phyloP scores from a whole-genome alignment of 1,140 invertebrate genomes.

The Bemisia tabaci region DNA sequence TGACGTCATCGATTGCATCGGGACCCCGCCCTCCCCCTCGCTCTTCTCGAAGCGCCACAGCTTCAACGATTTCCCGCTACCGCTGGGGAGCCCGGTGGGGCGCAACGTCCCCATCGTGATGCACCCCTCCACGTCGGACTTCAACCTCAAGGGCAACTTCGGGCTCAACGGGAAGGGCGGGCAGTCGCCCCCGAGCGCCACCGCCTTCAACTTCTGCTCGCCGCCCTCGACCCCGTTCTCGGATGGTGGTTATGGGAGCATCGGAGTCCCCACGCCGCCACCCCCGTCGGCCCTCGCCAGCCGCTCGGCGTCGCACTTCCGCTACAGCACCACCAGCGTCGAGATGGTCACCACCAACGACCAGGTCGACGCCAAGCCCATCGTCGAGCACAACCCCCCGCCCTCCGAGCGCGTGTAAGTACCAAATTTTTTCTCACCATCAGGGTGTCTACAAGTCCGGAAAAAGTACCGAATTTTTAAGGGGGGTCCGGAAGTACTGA shows the following conservation, averaged over 20 bases:
- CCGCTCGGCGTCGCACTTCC: not conserved
- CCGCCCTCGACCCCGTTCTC: not conserved
- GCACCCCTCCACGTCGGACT: not conserved
- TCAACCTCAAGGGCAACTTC: not conserved
- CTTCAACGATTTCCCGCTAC: not conserved
- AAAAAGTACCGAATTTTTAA: no score
- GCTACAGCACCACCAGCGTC: not conserved
- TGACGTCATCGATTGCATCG: not conserved
- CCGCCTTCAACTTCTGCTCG: not conserved
- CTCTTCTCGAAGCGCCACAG: not conserved
- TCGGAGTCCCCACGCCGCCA: not conserved
- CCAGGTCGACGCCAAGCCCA: not conserved
- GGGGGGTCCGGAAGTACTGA: no score
- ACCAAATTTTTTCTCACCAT: no score
- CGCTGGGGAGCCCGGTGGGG: not conserved
- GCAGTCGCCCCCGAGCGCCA: not conserved
- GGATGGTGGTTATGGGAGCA: not conserved
- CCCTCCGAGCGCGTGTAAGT: no score
- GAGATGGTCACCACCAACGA: not conserved
- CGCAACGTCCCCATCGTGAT: not conserved
- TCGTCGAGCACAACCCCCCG: not conserved
- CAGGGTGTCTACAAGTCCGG: no score
- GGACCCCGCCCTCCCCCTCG: not conserved
- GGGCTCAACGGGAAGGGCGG: not conserved
- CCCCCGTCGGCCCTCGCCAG: not conserved